Conservation (phyloP, 2,113 vertebrate genomes). For the Etheostoma spectabile region DNA sequence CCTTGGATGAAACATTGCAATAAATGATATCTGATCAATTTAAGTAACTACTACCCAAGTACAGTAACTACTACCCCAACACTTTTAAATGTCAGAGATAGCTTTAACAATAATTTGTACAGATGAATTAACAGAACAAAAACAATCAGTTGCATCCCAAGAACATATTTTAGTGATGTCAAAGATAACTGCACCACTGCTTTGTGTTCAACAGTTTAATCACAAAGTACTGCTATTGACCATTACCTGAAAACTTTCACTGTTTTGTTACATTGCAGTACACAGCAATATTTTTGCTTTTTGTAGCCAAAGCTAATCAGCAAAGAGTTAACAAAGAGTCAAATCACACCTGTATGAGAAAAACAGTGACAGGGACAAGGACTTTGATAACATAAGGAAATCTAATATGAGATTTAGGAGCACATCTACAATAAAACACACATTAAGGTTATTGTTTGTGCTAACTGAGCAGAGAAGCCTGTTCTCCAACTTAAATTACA, state of each 20-base stretch:
- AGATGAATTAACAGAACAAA: background rate
- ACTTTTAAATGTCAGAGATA: background rate
- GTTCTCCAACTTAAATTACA: background rate
- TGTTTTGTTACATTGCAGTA: slow-evolving; percentile 34
- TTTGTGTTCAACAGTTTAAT: slow-evolving; percentile 6
- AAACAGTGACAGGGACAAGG: background rate
- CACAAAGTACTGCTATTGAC: slow-evolving; percentile 5
- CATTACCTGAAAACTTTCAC: slow-evolving; percentile 20
- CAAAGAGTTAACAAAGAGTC: slow-evolving; percentile 14
- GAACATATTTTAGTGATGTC: background rate
- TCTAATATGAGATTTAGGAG: slow-evolving; percentile 9
- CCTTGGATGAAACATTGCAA: background rate
- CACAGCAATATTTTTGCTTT: slow-evolving; percentile 12
- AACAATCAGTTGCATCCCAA: background rate
- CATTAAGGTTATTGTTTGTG: background rate
- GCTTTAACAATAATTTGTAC: background rate
- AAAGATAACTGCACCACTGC: background rate
- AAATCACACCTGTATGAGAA: slow-evolving; percentile 30
- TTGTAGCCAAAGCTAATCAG: slow-evolving; percentile 19
- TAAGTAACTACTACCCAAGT: background rate
- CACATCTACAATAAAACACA: background rate
- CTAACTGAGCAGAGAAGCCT: background rate
- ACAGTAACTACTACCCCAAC: no score
- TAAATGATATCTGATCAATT: background rate
- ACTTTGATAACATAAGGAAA: background rate